Percentiles rank a stretch among this genome's conserved stretches.
Evolutionary conservation across 2,113 vertebrate genomes (phyloP).

Genomic region (Bos taurus): DNA sequence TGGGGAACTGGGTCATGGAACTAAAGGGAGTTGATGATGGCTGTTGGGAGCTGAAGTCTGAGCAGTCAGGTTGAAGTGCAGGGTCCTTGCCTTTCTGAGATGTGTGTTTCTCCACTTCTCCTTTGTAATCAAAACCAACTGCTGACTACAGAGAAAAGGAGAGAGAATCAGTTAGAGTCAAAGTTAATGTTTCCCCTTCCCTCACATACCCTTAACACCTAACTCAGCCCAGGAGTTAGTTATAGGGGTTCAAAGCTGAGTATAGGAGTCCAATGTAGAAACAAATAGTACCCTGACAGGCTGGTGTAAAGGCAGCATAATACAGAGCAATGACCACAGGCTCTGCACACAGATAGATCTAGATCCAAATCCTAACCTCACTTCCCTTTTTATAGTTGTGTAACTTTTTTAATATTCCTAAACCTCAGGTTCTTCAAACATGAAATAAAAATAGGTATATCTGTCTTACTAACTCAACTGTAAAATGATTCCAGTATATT

Average conservation of each 20-base stretch:
- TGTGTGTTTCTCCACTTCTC: slow-evolving; percentile 88
- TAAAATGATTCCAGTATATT: background rate
- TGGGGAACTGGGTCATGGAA: background rate
- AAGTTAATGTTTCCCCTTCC: background rate
- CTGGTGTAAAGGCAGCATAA: background rate
- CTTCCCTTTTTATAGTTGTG: background rate
- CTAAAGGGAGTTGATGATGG: background rate
- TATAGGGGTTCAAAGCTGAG: background rate
- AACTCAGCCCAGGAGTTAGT: background rate
- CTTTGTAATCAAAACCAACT: slow-evolving; percentile 94
- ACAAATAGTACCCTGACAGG: background rate
- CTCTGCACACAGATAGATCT: background rate
- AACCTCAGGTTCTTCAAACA: background rate
- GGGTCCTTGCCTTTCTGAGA: slow-evolving; percentile 91
- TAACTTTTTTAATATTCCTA: background rate
- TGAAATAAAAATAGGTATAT: background rate
- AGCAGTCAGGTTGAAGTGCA: background rate
- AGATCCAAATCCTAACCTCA: background rate
- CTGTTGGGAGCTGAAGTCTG: background rate
- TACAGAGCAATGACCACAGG: background rate
- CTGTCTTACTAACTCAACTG: background rate
- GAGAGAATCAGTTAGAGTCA: background rate
- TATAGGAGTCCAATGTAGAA: background rate
- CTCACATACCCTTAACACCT: background rate
- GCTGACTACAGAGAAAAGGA: slow-evolving; percentile 87